Conservation (phyloP, 1,140 invertebrate species). For the Tyrophagus putrescentiae region DNA sequence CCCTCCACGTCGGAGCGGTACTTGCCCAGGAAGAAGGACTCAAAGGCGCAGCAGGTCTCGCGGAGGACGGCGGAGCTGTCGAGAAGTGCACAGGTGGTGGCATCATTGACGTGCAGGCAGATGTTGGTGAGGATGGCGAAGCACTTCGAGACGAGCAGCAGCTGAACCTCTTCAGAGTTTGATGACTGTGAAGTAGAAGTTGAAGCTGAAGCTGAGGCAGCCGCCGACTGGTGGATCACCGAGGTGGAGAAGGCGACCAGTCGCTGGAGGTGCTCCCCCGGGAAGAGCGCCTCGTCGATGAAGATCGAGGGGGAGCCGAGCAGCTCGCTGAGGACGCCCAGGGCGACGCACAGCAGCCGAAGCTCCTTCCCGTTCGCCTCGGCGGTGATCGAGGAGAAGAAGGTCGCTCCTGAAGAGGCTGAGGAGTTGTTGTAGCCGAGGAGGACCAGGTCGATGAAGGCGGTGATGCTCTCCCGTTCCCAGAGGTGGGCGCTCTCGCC, state of each 20-base stretch:
- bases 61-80: slow-evolving; percentile 26
- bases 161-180: neutral
- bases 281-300: slow-evolving; percentile 1
- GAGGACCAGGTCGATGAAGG: slow-evolving; percentile 4
- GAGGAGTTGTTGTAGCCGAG: slow-evolving; percentile 2
- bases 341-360: neutral
- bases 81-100: slow-evolving; percentile 10
- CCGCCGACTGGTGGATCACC: neutral
- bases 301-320: slow-evolving; percentile 11
- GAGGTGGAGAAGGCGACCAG: neutral
- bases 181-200: neutral
- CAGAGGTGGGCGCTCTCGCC: slow-evolving; percentile 56
- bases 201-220: no score
- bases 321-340: slow-evolving; percentile 3
- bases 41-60: slow-evolving; percentile 31
- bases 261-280: neutral
- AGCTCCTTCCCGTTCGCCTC: neutral
- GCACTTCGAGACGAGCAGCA: slow-evolving; percentile 9
- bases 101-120: slow-evolving; percentile 8
- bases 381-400: neutral
- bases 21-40: slow-evolving; percentile 50
- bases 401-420: no score
- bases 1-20: slow-evolving; percentile 39
- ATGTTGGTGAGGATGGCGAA: slow-evolving; percentile 16
- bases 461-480: slow-evolving; percentile 34